Evolutionary conservation across 1,140 invertebrate species (phyloP).

Genomic region (Notospermus geniculatus): DNA sequence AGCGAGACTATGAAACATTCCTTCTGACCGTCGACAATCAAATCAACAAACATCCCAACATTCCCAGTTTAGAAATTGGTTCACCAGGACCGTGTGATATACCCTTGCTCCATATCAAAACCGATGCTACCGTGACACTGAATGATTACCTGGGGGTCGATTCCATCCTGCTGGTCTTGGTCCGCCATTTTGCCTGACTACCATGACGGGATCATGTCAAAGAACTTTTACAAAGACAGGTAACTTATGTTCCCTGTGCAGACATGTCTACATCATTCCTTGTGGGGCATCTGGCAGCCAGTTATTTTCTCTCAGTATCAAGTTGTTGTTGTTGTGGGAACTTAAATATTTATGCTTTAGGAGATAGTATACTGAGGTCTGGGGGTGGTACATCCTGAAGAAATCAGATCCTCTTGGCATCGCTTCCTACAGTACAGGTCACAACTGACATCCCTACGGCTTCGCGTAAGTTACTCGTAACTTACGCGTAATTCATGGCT

Average conservation of each 20-base stretch:
- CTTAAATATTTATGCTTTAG: too few species aligned
- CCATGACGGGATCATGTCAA: constrained; percentile 45
- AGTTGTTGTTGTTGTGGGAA: too few species aligned
- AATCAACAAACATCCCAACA: constrained; percentile 18
- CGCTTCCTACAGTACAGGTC: too few species aligned
- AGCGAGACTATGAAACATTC: constrained; percentile 39
- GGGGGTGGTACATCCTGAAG: too few species aligned
- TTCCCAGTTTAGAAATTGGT: constrained; percentile 11
- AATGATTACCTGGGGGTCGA: constrained; percentile 16
- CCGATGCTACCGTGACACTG: constrained; percentile 22
- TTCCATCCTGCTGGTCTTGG: constrained; percentile 30
- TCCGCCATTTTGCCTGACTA: constrained; percentile 50
- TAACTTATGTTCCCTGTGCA: background rate
- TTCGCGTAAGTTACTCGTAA: too few species aligned
- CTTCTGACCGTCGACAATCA: constrained; percentile 30
- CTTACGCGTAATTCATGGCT: too few species aligned
- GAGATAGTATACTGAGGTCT: too few species aligned
- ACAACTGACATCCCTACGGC: too few species aligned
- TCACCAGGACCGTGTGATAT: constrained; percentile 26
- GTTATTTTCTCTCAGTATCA: too few species aligned
- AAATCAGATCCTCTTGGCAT: background rate
- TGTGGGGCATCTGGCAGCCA: too few species aligned
- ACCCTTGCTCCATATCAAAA: constrained; percentile 28
- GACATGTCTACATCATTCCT: background rate
- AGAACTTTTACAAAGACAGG: constrained; percentile 29